Evolutionary conservation across 2,113 vertebrate genomes (phyloP), one percentile per base, ranked within the genome.

Genomic region (Lepus timidus): DNA sequence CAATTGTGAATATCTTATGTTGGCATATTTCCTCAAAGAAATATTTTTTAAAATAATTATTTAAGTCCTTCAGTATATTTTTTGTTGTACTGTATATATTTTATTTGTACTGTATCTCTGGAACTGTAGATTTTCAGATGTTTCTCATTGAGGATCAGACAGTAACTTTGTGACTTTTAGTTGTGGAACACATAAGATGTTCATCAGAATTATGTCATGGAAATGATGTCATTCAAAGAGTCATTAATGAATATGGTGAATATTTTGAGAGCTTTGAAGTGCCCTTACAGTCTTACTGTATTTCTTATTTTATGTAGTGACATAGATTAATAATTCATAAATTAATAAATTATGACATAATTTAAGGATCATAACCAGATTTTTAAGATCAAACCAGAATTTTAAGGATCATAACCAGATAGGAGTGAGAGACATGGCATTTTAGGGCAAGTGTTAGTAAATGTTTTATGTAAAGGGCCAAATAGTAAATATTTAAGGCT

Each of bases 191-290:
- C 8, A 70, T 88, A 29, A 80, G 76, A 68, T 13, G 73, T 61
- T 87, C 33, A 83, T 65, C 25, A 65, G 10, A 67, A 68, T 82
- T 86, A 31, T 62, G 55, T 95, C 55, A 75, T 82, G 58, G 39
- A 52, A 27, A 27, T 76, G 44, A 62, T 76, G 1, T 61, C 87
- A 75, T 29, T 71, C 22, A 89, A 39, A 44, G n/a, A 88, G 39
- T 68, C n/a, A 73, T 89, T 51, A 52, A 55, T 65, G 44, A 90
- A 89, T 39, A 58, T 68, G 20, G 58, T 70, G 31, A 83, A 93
- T 20, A 58, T 64, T 89, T 95, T 88, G 62, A 95, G 36, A 88
- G n/a, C 17, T 89, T 87, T 86, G 17, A 95, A 74, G 17, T 88
- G 81, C 36, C n/a, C 9, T 65, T 81, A 58, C 12, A 70, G 44